phyloP scores from a whole-genome alignment of 2,888 invertebrate species.

The Stomorhina lunata region DNA sequence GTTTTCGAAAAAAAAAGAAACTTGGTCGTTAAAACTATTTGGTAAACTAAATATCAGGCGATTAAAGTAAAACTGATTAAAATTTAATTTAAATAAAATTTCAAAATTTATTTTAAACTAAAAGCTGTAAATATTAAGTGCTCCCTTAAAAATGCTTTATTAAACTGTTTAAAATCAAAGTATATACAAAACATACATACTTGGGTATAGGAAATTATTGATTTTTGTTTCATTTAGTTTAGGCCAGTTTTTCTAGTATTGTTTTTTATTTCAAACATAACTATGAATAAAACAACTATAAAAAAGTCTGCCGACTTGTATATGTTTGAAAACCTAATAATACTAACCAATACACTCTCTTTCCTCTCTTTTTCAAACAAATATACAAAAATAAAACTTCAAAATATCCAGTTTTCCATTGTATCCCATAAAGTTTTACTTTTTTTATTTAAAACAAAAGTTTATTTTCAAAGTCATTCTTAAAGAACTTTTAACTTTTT shows the following conservation, averaged over 20 bases:
- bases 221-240: constrained; percentile 52
- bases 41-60: constrained; percentile 12
- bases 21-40: constrained; percentile 36
- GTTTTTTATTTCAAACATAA: not conserved
- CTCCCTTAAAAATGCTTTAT: constrained; percentile 13
- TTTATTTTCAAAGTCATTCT: constrained; percentile 66
- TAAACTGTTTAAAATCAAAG: not conserved
- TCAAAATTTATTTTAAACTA: not conserved
- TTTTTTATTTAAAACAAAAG: constrained; percentile 63
- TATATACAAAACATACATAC: too few relatives aligned
- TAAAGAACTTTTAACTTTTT: constrained; percentile 42
- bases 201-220: constrained; percentile 40
- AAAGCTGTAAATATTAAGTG: not conserved
- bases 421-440: constrained; percentile 34
- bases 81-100: constrained; percentile 13
- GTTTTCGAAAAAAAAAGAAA: not conserved
- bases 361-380: not conserved
- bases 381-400: constrained; percentile 46
- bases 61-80: constrained; percentile 41
- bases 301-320: constrained; percentile 56
- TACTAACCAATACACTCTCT: not conserved
- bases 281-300: constrained; percentile 22
- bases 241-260: constrained; percentile 31
- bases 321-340: constrained; percentile 40
- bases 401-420: constrained; percentile 48